Conservation (phyloP, 2,113 vertebrate species). For the Electrona antarctica region DNA sequence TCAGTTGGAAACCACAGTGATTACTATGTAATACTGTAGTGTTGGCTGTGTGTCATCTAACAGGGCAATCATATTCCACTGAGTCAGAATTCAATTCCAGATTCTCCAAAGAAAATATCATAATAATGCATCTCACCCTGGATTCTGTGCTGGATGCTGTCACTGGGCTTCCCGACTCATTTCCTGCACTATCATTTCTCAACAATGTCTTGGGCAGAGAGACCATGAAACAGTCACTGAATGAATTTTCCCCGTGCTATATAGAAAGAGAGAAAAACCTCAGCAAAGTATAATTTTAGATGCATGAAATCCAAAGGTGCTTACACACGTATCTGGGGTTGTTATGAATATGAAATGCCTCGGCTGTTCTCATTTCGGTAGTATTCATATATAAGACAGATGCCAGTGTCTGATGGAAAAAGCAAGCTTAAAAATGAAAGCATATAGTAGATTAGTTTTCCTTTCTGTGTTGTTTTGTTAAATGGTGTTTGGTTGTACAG, state of each 20-base stretch:
- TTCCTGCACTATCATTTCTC: conserved; percentile 63
- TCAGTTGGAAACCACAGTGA: too few relatives aligned
- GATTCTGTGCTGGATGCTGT: conserved; percentile 64
- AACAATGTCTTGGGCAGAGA: conserved; percentile 54
- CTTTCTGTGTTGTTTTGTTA: conserved; percentile 30
- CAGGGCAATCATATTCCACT: conserved; percentile 69
- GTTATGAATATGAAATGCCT: conserved; percentile 69
- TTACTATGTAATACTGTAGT: conserved; percentile 41
- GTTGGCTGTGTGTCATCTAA: conserved; percentile 68
- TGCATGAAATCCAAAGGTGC: conserved; percentile 67
- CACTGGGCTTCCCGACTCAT: conserved; percentile 64
- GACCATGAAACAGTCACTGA: conserved; percentile 60
- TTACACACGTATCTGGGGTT: conserved; percentile 60
- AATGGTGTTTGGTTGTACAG: conserved; percentile 39
- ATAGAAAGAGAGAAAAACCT: conserved; percentile 12
- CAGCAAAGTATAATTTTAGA: conserved; percentile 63
- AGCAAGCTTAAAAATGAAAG: conserved; percentile 56
- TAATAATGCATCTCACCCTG: conserved; percentile 68
- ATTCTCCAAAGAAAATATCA: conserved; percentile 72
- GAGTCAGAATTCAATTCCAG: conserved; percentile 76
- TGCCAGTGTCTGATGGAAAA: conserved; percentile 48
- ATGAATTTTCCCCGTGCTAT: conserved; percentile 49
- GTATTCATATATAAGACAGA: conserved; percentile 68
- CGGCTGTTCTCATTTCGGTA: conserved; percentile 50
- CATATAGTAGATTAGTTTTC: conserved; percentile 18